phyloP scores from a whole-genome alignment of 2,888 invertebrate species.

The Lasioglossum pauxillum region DNA sequence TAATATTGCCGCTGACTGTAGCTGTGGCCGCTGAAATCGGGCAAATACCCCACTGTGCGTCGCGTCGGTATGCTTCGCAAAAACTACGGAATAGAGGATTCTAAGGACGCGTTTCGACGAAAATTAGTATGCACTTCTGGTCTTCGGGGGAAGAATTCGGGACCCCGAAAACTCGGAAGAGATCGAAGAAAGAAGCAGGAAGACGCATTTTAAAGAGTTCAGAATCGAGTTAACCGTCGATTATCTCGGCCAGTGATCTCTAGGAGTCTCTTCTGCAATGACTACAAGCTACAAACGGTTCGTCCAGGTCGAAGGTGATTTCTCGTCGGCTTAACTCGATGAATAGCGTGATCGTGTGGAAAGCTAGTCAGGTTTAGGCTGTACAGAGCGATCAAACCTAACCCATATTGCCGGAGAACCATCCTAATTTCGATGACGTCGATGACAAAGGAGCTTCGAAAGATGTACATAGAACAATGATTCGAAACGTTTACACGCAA shows the following conservation, averaged over 20 bases:
- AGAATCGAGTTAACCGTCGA: slow-evolving; percentile 19
- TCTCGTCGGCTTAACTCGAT: too few relatives aligned
- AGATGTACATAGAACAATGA: not conserved
- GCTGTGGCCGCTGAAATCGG: too few relatives aligned
- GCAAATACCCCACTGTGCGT: too few relatives aligned
- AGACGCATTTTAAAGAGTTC: slow-evolving; percentile 14
- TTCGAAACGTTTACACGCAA: not conserved
- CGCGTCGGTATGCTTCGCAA: not conserved
- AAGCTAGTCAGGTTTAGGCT: not conserved
- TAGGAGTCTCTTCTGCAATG: not conserved
- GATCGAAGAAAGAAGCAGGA: not conserved
- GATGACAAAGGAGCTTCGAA: not conserved
- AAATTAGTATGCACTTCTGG: not conserved
- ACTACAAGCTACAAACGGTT: not conserved
- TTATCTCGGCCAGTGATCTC: slow-evolving; percentile 25
- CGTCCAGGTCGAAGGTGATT: not conserved
- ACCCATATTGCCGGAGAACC: not conserved
- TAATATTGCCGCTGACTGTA: too few relatives aligned
- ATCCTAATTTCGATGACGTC: not conserved
- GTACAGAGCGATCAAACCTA: not conserved
- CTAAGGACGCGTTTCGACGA: not conserved
- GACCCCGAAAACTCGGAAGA: slow-evolving; percentile 7
- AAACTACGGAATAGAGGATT: not conserved
- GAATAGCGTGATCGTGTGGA: not conserved
- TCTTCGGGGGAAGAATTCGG: slow-evolving; percentile 14